phyloP scores from a whole-genome alignment of 2,797 vertebrate genomes.

The Morelia viridis region DNA sequence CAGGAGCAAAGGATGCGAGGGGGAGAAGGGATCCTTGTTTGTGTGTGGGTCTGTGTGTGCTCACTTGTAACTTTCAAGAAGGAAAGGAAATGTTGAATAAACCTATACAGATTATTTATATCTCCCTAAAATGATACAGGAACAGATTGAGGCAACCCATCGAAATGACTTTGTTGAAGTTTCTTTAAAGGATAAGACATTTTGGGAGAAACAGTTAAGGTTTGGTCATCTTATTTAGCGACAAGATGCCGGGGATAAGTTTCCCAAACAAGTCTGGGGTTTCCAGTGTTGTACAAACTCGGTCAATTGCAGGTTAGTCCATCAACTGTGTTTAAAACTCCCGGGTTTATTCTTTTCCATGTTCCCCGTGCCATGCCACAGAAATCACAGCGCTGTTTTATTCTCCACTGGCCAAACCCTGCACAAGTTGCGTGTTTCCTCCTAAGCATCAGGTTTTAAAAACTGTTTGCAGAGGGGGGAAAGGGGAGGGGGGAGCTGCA shows the following conservation, averaged over 20 bases:
- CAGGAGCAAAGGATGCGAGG: background rate
- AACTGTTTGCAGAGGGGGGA: background rate
- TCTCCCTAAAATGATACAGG: no score
- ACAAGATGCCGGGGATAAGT: background rate
- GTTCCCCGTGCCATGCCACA: background rate
- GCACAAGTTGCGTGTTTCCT: background rate
- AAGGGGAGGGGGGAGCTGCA: no score
- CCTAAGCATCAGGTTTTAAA: background rate
- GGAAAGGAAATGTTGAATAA: background rate
- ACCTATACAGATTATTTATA: no score
- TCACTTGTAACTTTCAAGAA: background rate
- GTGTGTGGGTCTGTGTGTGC: background rate
- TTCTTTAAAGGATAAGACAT: no score
- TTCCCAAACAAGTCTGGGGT: background rate
- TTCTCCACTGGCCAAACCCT: background rate
- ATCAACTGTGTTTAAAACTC: background rate
- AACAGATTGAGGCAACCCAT: no score
- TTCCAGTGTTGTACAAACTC: background rate
- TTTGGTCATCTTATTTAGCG: background rate
- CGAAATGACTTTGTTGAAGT: no score
- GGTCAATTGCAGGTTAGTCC: background rate
- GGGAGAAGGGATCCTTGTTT: no score
- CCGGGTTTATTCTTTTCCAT: background rate
- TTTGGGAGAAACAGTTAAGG: background rate
- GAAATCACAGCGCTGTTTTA: background rate